Evolutionary conservation across 2,888 invertebrate species (phyloP), one percentile per base, ranked within the genome.

Genomic region (Hemaris fuciformis): DNA sequence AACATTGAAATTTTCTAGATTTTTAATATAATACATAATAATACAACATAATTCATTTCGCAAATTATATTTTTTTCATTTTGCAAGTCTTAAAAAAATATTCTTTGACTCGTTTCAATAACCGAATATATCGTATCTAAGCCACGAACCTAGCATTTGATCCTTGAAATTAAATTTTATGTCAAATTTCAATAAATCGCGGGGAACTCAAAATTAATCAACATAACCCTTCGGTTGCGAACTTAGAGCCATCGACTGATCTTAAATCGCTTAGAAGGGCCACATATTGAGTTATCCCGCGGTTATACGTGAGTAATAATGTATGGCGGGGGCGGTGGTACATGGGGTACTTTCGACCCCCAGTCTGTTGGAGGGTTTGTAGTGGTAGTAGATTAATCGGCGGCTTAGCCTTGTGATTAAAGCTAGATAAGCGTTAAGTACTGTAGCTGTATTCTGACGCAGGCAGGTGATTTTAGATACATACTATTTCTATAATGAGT

Each of bases 201-300:
- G 61, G 65, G 65, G 60, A 69, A 72, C 73, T 85, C 76, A 76
- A 79, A 85, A 87, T 89, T 88, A 88, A 88, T 88, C 84, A 87
- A 82, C 84, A 81, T 81, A 83, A 81, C 85, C 85, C 87, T 81
- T 77, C 71, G 73, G 77, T 78, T 75, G 27, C 53, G 76, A 80
- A 83, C 80, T 83, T 85, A 80, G 78, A 84, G 80, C 84, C 79
- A 82, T 84, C 75, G 84, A 80, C 76, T 83, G 87, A 88, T 89
- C 89, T 91, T 86, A 88, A 89, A 91, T 86, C 88, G 87, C 81
- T 87, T 84, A 83, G 77, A 76, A 80, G 80, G 68, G 65, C 58
- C 77, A 77, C 76, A 79, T 86, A 89, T 89, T 88, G 85, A 87
- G 88, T 89, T 89, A 89, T 87, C 85, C 83, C 74, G 81, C 81